Conservation (phyloP, 2,797 vertebrate genomes). For the Oreortyx pictus region DNA sequence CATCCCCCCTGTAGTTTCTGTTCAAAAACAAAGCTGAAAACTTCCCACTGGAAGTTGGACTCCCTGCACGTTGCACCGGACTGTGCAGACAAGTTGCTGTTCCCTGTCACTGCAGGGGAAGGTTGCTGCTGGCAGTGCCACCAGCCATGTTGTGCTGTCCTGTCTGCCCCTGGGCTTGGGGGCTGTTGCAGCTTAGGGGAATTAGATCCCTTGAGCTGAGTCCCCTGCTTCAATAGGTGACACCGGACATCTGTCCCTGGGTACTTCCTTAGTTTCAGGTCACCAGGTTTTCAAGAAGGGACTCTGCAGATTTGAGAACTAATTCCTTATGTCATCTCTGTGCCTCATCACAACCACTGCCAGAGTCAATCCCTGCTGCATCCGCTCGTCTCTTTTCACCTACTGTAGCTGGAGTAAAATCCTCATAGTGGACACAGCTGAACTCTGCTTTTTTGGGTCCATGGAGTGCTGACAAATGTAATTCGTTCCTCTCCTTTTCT, state of each 20-base stretch:
- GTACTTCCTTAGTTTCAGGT: background rate
- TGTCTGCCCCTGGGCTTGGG: background rate
- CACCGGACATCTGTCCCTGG: background rate
- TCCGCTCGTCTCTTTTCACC: background rate
- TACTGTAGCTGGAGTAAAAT: background rate
- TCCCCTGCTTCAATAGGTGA: background rate
- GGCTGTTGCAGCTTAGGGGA: background rate
- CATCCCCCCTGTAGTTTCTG: background rate
- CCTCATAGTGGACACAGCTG: background rate
- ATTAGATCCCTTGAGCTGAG: background rate
- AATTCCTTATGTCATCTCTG: constrained; percentile 28
- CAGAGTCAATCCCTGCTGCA: background rate
- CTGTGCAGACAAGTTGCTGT: rapidly evolving
- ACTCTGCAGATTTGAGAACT: background rate
- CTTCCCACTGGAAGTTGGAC: background rate
- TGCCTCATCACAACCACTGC: background rate
- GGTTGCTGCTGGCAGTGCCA: background rate
- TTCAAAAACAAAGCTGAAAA: background rate
- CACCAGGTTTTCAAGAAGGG: constrained; percentile 9
- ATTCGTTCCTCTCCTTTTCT: background rate
- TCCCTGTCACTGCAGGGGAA: background rate
- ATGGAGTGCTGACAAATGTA: background rate
- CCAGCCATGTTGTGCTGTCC: background rate
- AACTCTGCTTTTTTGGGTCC: background rate
- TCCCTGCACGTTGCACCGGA: background rate